Conservation (phyloP, 2,888 invertebrate genomes). For the Pyrgus malvae region DNA sequence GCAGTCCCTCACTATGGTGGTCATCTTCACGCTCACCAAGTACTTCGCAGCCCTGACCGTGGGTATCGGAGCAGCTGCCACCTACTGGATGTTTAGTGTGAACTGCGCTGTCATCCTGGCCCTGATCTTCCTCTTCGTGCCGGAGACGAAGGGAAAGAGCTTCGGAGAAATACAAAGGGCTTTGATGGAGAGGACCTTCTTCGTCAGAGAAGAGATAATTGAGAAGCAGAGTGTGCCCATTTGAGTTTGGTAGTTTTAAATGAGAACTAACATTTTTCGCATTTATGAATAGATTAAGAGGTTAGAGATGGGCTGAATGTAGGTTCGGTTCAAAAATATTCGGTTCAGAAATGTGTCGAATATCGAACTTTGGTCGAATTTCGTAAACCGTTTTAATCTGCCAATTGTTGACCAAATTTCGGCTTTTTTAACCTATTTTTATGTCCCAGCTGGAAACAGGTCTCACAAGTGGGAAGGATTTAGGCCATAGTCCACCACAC, state of each 20-base stretch:
- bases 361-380: too few species aligned
- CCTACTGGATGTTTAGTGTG: conserved; percentile 50
- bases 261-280: too few species aligned
- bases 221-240: not conserved
- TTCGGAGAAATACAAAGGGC: conserved; percentile 57
- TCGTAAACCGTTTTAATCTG: too few species aligned
- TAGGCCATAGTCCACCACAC: too few species aligned
- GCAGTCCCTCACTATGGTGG: conserved; percentile 32
- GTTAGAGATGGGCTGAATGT: too few species aligned
- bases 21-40: conserved; percentile 47
- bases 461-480: too few species aligned
- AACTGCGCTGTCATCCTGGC: conserved; percentile 42
- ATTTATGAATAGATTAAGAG: too few species aligned
- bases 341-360: too few species aligned
- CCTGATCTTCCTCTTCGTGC: conserved; percentile 48
- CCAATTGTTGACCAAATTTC: too few species aligned
- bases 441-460: too few species aligned
- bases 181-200: conserved; percentile 37
- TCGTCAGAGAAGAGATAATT: not conserved
- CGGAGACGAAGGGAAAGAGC: conserved; percentile 65
- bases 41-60: conserved; percentile 47
- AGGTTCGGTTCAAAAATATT: too few species aligned
- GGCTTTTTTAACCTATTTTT: too few species aligned
- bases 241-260: not conserved
- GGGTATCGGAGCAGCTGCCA: conserved; percentile 48